Conservation (phyloP, 2,797 vertebrate genomes). For the Myotis findleyi region DNA sequence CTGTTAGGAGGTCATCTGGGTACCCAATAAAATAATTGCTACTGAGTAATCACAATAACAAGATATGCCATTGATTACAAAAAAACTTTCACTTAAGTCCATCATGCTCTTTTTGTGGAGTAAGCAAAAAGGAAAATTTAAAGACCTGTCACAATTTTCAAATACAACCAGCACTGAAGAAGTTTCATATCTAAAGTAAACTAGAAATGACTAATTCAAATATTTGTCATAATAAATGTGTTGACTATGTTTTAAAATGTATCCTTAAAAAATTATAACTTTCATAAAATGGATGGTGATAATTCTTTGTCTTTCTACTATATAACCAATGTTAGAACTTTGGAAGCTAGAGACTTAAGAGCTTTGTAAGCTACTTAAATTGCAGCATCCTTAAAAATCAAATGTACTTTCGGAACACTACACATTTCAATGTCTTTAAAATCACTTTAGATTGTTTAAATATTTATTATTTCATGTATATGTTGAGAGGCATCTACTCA, state of each 20-base stretch:
- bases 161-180: background rate
- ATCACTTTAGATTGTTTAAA: slow-evolving; percentile 36
- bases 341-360: background rate
- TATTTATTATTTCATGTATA: background rate
- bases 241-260: slow-evolving; percentile 8
- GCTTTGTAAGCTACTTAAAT: background rate
- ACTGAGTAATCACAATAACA: background rate
- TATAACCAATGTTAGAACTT: slow-evolving; percentile 31
- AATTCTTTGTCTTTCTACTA: background rate
- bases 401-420: background rate
- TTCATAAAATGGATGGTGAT: background rate
- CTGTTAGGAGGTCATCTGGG: background rate
- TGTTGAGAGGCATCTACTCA: background rate
- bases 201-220: background rate
- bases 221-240: background rate
- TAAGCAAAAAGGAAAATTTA: background rate
- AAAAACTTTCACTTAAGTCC: background rate
- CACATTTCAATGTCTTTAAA: background rate
- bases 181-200: slow-evolving; percentile 30
- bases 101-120: background rate
- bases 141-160: slow-evolving; percentile 13
- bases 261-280: background rate
- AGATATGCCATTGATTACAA: background rate
- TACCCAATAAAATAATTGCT: slow-evolving; percentile 12
- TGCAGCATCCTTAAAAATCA: background rate